A percentile compares a stretch with the other conserved stretches of the same genome.
phyloP scores from a whole-genome alignment of 2,113 vertebrate species.

The Bungarus multicinctus region DNA sequence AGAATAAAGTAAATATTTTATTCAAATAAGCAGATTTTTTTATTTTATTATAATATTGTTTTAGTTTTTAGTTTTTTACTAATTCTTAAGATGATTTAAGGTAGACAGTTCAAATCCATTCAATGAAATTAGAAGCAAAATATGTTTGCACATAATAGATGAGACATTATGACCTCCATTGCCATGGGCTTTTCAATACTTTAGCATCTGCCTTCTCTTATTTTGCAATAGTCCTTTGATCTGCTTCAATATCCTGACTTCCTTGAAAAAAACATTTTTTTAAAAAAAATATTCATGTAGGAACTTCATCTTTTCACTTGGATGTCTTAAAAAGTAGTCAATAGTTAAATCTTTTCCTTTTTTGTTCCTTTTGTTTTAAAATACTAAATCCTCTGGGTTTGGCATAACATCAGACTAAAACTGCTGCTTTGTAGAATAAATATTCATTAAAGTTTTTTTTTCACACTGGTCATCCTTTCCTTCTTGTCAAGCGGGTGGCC shows the following conservation, averaged over 20 bases:
- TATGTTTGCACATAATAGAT: slow-evolving; percentile 2
- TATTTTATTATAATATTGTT: not conserved
- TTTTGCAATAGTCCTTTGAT: slow-evolving; percentile 49
- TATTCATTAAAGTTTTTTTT: slow-evolving; percentile 60
- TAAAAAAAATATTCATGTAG: slow-evolving; percentile 55
- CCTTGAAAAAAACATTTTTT: slow-evolving; percentile 66
- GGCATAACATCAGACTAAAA: slow-evolving; percentile 71
- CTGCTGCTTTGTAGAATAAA: slow-evolving; percentile 70
- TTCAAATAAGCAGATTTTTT: not conserved
- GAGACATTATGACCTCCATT: slow-evolving; percentile 21
- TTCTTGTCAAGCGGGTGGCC: slow-evolving; percentile 72
- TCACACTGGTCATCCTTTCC: slow-evolving; percentile 65
- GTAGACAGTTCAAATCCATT: not conserved
- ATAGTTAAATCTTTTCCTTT: slow-evolving; percentile 39
- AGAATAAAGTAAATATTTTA: not conserved
- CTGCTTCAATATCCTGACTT: slow-evolving; percentile 50
- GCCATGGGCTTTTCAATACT: not conserved
- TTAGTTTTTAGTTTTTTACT: not conserved
- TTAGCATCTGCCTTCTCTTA: slow-evolving; percentile 35
- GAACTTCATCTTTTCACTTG: slow-evolving; percentile 60
- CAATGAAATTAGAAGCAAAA: slow-evolving; percentile 1
- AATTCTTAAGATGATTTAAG: not conserved
- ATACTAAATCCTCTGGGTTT: slow-evolving; percentile 53
- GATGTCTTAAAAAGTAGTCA: slow-evolving; percentile 62
- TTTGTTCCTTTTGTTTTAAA: not conserved